Evolutionary conservation across 2,113 vertebrate species (phyloP).

Genomic region (Nothoprocta perdicaria): DNA sequence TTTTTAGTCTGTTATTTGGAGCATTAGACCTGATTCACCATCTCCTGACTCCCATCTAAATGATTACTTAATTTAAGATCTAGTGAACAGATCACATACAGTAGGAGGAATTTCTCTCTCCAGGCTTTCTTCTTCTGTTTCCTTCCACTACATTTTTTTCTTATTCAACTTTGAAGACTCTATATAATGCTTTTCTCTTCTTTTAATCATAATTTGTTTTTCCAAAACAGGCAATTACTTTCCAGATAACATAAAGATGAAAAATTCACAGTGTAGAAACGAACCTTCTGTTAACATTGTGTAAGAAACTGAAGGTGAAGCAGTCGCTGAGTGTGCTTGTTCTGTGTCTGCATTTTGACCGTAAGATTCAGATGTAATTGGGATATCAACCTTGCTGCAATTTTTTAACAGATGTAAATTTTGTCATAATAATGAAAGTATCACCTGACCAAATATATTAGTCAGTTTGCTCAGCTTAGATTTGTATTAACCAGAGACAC

Average conservation of each 20-base stretch:
- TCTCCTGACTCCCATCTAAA: not conserved
- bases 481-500: not conserved
- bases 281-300: not conserved
- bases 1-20: not conserved
- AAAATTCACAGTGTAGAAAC: not conserved
- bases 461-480: not conserved
- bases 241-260: not conserved
- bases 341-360: not conserved
- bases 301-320: not conserved
- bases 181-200: not conserved
- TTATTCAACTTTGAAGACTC: not conserved
- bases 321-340: not conserved
- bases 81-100: not conserved
- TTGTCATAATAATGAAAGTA: not conserved
- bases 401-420: not conserved
- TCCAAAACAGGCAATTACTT: not conserved
- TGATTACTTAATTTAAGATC: not conserved
- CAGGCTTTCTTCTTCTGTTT: not conserved
- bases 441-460: not conserved
- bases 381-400: not conserved
- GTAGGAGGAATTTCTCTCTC: not conserved
- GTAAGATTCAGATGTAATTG: not conserved
- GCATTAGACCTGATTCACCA: not conserved
- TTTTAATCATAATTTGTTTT: not conserved
- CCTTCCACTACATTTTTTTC: not conserved